These are phyloP conservation scores for Acrocyrtus sp. DNA, from an alignment of 2,888 invertebrate genomes.

Conservation along the genomic window DNA sequence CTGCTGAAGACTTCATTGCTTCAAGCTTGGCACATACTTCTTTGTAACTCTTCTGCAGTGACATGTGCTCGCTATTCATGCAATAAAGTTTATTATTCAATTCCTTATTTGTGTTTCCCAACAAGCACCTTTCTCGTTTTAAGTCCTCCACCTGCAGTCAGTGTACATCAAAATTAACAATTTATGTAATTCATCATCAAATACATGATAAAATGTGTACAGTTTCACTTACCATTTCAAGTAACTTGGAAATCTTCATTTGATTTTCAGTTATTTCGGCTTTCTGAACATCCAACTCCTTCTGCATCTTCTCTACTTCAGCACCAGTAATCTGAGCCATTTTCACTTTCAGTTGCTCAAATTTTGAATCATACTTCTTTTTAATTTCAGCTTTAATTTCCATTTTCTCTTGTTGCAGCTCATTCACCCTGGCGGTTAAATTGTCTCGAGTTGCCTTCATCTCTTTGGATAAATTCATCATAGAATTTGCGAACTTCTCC, in stretches of 20 bases:
- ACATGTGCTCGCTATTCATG: too few species aligned
- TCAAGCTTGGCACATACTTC: slow-evolving; percentile 16
- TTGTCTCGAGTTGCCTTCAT: slow-evolving; percentile 1
- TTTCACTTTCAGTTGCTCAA: slow-evolving; percentile 40
- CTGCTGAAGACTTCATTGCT: too few species aligned
- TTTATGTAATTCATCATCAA: too few species aligned
- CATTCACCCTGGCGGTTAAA: background rate
- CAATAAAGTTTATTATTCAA: slow-evolving; percentile 39
- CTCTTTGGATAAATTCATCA: background rate
- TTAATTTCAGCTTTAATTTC: slow-evolving; percentile 18
- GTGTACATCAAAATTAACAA: too few species aligned
- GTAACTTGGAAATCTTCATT: too few species aligned
- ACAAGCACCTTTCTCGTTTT: slow-evolving; percentile 50
- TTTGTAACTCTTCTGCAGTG: slow-evolving; percentile 8
- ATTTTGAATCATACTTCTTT: slow-evolving; percentile 30
- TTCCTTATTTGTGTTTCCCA: slow-evolving; percentile 43
- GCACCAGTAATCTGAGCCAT: slow-evolving; percentile 37
- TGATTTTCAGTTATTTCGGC: too few species aligned
- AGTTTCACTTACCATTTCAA: too few species aligned
- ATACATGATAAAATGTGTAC: too few species aligned
- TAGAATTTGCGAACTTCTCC: slow-evolving; percentile 9
- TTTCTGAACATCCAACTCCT: background rate
- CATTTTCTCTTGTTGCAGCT: background rate
- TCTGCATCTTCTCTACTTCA: slow-evolving; percentile 30
- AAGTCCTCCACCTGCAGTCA: too few species aligned